Percentiles rank a stretch among this genome's conserved stretches.
phyloP scores from a whole-genome alignment of 2,888 invertebrate species.

The Rapana venosa region DNA sequence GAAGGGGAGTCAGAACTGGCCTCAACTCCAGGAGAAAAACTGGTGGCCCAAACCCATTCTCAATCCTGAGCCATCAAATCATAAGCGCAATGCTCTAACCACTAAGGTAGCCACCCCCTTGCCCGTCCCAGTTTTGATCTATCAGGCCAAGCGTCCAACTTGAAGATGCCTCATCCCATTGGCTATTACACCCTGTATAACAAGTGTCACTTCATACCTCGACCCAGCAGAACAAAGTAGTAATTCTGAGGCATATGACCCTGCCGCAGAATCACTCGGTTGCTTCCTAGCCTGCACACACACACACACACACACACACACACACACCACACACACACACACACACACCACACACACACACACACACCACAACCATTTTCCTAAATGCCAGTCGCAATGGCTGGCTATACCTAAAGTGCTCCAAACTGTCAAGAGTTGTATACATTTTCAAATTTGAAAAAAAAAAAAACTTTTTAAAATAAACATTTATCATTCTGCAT shows the following conservation, averaged over 20 bases:
- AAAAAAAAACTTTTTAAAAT: background rate
- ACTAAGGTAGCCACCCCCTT: too few relatives aligned
- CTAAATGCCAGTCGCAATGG: background rate
- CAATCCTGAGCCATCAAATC: too few relatives aligned
- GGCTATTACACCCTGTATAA: too few relatives aligned
- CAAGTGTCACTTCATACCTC: background rate
- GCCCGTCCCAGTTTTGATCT: too few relatives aligned
- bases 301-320: conserved; percentile 24
- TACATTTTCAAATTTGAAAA: too few relatives aligned
- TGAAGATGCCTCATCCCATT: too few relatives aligned
- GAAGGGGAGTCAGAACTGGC: too few relatives aligned
- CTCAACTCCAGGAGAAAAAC: too few relatives aligned
- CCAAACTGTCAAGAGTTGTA: background rate
- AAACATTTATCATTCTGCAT: background rate
- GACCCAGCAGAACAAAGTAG: conserved; percentile 33
- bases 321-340: background rate
- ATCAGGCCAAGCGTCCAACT: too few relatives aligned
- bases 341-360: background rate
- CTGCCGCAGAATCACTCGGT: conserved; percentile 21
- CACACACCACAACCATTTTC: too few relatives aligned
- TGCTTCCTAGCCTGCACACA: conserved; percentile 10
- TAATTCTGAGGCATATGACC: conserved; percentile 23
- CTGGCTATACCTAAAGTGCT: background rate
- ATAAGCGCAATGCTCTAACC: too few relatives aligned
- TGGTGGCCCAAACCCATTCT: too few relatives aligned